Conservation (phyloP, 1,140 invertebrate genomes). For the Aphelinus atriplicis region DNA sequence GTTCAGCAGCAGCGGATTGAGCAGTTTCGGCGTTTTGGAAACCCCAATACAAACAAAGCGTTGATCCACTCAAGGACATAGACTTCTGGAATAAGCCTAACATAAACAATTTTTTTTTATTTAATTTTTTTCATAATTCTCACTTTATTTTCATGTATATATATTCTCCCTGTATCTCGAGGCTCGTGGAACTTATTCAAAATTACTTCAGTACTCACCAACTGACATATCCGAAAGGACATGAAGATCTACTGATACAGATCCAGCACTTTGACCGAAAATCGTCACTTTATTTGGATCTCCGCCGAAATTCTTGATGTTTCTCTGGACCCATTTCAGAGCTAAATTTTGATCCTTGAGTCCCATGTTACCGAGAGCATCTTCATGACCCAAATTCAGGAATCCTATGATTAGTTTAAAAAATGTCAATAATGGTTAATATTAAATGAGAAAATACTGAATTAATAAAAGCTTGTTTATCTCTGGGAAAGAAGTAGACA, state of each 20-base stretch:
- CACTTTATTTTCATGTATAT: not conserved
- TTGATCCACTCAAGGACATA: constrained; percentile 17
- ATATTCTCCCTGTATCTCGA: too few relatives aligned
- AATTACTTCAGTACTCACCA: constrained; percentile 37
- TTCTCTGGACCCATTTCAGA: constrained; percentile 71
- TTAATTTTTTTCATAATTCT: not conserved
- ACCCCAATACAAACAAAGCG: constrained; percentile 13
- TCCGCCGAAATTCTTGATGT: constrained; percentile 71
- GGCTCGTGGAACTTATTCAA: not conserved
- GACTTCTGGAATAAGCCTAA: constrained; percentile 6
- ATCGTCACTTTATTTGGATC: constrained; percentile 65
- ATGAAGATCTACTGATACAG: constrained; percentile 62
- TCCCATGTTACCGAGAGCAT: constrained; percentile 68
- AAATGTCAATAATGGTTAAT: too few relatives aligned
- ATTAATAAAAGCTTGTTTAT: too few relatives aligned
- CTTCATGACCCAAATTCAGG: constrained; percentile 61
- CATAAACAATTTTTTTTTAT: not conserved
- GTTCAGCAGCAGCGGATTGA: not conserved
- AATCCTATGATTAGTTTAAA: constrained; percentile 54
- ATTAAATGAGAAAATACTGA: too few relatives aligned
- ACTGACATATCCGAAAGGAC: constrained; percentile 62
- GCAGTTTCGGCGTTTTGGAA: not conserved
- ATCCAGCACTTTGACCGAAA: constrained; percentile 67
- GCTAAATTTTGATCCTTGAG: constrained; percentile 71
- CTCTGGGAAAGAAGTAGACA: too few relatives aligned